Evolutionary conservation across 2,797 vertebrate species (phyloP), one percentile per base, ranked within the genome.

Genomic region (Eulemur coronatus): DNA sequence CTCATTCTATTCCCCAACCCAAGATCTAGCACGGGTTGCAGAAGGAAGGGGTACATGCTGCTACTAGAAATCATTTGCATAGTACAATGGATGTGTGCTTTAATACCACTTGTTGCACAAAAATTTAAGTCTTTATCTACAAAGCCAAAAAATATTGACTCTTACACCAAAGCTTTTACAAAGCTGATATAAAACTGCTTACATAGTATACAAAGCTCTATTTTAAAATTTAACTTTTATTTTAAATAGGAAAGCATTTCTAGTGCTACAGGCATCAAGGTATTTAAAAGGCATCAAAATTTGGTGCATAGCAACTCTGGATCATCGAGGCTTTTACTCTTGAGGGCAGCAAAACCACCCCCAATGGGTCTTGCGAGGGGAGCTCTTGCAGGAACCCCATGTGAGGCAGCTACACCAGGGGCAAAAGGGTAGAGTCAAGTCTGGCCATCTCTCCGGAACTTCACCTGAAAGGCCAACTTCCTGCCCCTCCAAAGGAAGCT

Each of bases 191-290:
- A 98, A 99, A 98, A 98, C 91, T 97, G 98, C 98, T 98, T 98
- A 95, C 59, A 92, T 98, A 98, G 97, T 98, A 98, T 98, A 98
- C 97, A 98, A 98, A 98, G 97, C 98, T 98, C 97, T 97, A 98
- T 96, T 97, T 98, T 98, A 98, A 98, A 97, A 98, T 98, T 98
- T 98, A 97, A 96, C 90, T 82, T 97, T 97, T 97, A 96, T 97
- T 98, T 98, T 98, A 98, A 98, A 98, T 98, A 99, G 98, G 98
- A 98, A 99, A 99, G 99, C 99, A 75, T 98, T 97, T 99, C 99
- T 99, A 99, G 80, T 96, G 98, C 99, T 99, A 99, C 97, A 99
- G 99, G 99, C 99, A 99, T 99, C 99, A 98, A 99, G 99, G 99
- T 99, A 98, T 99, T 99, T 98, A 99, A 99, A 98, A 99, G 99